Base-by-base conservation (phyloP, 2,797 vertebrate species). In the Sebastes ruberrimus region DNA sequence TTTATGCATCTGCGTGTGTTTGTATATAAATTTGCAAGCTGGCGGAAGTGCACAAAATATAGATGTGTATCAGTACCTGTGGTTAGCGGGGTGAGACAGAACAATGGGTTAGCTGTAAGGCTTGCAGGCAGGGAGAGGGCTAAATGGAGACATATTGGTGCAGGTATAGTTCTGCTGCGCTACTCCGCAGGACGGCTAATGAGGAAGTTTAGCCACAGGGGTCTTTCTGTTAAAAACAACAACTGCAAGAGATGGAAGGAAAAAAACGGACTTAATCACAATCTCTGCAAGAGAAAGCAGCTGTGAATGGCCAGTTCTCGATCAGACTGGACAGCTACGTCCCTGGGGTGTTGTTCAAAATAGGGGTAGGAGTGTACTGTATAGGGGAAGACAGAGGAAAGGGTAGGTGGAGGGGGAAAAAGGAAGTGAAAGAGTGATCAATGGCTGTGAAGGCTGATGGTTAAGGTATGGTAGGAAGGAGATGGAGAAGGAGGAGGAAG, bases 191-290 rank as follows among this genome's bases (percentile, higher is more conserved):
- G 86, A 74, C 60, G 53, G 87, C 87, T 92, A 94, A 93, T 92
- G 89, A 93, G 71, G 61, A 87, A 61, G 72, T 87, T 89, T 85
- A 92, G 90, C 91, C 89, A 88, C 75, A 63, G 92, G 93, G 92
- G 74, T 64, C 66, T 82, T 88, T 91, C 72, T 87, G 80, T 88
- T 91, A 89, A 92, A 93, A 93, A 91, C 81, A 92, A 91, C 82
- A 89, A 88, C 85, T 73, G 83, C 72, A 84, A 88, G 77, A 90
- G 70, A 81, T 85, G 70, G 71, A 68, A 68, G 63, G n/a, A 57
- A 52, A 27, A 57, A 52, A 78, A 84, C 16, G 1, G 52, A 85
- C 86, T 79, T 77, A 89, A 92, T 90, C 82, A 84, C 82, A 85
- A 70, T 77, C 56, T 82, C 53, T 62, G 49, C 25, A 16, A 64